Conservation (phyloP, 2,113 vertebrate species). For the Eleginops maclovinus region DNA sequence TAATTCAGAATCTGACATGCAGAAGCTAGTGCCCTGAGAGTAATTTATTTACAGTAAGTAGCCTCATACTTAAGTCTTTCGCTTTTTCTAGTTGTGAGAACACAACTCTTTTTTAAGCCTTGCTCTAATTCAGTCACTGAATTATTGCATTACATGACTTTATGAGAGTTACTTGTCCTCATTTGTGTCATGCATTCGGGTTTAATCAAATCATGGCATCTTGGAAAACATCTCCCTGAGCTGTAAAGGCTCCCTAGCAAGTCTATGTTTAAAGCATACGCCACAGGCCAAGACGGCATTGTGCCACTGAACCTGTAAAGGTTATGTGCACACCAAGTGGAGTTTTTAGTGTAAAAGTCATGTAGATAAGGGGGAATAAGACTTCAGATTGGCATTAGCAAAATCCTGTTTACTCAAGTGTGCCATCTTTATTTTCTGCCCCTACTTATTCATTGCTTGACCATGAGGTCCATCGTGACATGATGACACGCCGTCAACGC, state of each 20-base stretch:
- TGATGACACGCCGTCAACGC: conserved; percentile 68
- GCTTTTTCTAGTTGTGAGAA: conserved; percentile 28
- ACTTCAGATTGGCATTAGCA: conserved; percentile 21
- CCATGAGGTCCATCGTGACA: conserved; percentile 59
- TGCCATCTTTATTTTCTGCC: conserved; percentile 56
- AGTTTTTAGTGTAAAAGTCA: conserved; percentile 17
- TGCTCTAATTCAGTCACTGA: conserved; percentile 64
- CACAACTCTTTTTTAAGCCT: conserved; percentile 28
- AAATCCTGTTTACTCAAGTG: conserved; percentile 38
- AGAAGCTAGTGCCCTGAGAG: not conserved
- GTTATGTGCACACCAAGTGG: not conserved
- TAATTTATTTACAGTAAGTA: conserved; percentile 50
- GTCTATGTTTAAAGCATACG: conserved; percentile 25
- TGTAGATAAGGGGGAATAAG: not conserved
- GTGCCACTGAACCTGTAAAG: conserved; percentile 9
- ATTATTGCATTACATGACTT: conserved; percentile 72
- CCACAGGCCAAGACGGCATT: conserved; percentile 31
- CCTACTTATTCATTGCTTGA: conserved; percentile 53
- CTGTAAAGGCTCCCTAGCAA: conserved; percentile 36
- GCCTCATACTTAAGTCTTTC: conserved; percentile 26
- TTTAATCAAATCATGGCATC: conserved; percentile 61
- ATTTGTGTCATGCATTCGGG: conserved; percentile 66
- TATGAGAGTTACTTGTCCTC: conserved; percentile 76
- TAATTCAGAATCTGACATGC: conserved; percentile 16
- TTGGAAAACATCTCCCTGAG: conserved; percentile 55